Percentiles rank a stretch among this genome's conserved stretches.
phyloP scores from a whole-genome alignment of 2,113 vertebrate species.

The Corapipo altera region DNA sequence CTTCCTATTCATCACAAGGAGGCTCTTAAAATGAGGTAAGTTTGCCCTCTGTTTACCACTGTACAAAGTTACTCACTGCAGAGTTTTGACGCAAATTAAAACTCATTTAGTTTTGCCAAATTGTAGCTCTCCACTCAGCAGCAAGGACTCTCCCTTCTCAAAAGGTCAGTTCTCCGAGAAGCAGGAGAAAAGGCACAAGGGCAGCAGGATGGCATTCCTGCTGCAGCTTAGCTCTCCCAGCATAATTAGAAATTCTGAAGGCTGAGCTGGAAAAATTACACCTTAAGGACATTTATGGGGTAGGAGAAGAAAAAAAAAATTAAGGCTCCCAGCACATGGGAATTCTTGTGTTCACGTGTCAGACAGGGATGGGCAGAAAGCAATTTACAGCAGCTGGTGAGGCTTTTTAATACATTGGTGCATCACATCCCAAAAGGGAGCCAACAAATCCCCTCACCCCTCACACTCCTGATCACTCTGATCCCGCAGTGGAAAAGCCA shows the following conservation, averaged over 20 bases:
- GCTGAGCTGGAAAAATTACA: slow-evolving; percentile 26
- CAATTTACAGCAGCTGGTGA: not conserved
- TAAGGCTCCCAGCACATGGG: slow-evolving; percentile 35
- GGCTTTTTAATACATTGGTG: not conserved
- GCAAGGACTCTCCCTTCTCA: not conserved
- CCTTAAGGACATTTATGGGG: slow-evolving; percentile 3
- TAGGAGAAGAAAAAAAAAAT: not conserved
- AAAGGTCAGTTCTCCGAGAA: slow-evolving; percentile 9
- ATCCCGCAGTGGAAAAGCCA: not conserved
- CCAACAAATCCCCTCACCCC: not conserved
- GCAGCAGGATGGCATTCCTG: not conserved
- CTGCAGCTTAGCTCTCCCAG: not conserved
- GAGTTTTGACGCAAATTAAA: not conserved
- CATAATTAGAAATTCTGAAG: not conserved
- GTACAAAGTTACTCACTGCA: not conserved
- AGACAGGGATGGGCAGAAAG: not conserved
- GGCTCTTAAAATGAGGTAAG: not conserved
- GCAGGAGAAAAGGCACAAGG: not conserved
- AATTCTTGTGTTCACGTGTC: not conserved
- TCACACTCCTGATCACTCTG: not conserved
- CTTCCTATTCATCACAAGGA: not conserved
- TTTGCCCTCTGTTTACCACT: not conserved
- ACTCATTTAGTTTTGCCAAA: not conserved
- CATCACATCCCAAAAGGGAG: not conserved
- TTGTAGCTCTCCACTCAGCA: not conserved